Evolutionary conservation across 2,113 vertebrate species (phyloP).

Genomic region (Syngnathus scovelli): DNA sequence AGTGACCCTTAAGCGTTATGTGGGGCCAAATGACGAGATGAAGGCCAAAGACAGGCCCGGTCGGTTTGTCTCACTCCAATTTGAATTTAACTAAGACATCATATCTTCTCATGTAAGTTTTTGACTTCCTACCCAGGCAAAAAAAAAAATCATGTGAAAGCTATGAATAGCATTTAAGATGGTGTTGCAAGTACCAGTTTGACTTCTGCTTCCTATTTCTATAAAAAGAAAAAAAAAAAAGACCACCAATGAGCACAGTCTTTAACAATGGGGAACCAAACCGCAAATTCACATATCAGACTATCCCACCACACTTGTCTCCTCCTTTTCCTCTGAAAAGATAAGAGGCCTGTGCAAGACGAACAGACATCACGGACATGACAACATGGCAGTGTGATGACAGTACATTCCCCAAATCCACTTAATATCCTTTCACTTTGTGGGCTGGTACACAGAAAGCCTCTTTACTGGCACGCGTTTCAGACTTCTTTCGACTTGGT

Average conservation of each 20-base stretch:
- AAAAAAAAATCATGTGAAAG: not conserved
- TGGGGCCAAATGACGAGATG: slow-evolving; percentile 36
- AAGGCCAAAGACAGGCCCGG: slow-evolving; percentile 31
- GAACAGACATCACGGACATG: slow-evolving; percentile 18
- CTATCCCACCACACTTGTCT: slow-evolving; percentile 12
- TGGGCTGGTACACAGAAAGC: slow-evolving; percentile 16
- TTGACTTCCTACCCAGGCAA: too few relatives aligned
- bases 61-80: not conserved
- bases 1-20: slow-evolving; percentile 48
- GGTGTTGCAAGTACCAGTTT: not conserved
- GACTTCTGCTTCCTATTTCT: not conserved
- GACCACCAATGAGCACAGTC: not conserved
- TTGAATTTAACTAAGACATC: not conserved
- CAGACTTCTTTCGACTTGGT: slow-evolving; percentile 6
- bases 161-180: not conserved
- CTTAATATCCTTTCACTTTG: slow-evolving; percentile 4
- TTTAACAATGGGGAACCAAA: slow-evolving; percentile 20
- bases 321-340: slow-evolving; percentile 41
- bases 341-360: slow-evolving; percentile 26
- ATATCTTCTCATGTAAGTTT: not conserved
- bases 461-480: slow-evolving; percentile 8
- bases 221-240: not conserved
- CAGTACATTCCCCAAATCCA: slow-evolving; percentile 3
- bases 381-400: slow-evolving; percentile 16
- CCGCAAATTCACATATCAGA: slow-evolving; percentile 6